phyloP scores from a whole-genome alignment of 2,113 vertebrate genomes.

The Brevimyrus niger region DNA sequence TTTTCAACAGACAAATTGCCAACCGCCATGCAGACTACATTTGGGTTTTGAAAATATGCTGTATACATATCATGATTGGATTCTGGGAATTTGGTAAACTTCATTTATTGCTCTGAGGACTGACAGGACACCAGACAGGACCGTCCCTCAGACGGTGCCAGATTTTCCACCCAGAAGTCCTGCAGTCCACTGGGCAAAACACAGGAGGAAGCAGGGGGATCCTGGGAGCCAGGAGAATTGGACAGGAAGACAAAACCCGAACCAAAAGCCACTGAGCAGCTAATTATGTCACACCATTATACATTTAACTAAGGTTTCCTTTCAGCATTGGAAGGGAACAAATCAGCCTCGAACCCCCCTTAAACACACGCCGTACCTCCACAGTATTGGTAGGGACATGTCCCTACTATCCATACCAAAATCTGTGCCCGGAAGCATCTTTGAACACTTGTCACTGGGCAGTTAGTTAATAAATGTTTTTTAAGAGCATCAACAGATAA shows the following conservation, averaged over 20 bases:
- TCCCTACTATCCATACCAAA: not conserved
- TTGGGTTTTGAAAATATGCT: not conserved
- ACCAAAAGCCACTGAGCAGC: not conserved
- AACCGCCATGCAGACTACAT: not conserved
- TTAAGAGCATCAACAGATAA: not conserved
- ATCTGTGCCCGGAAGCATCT: not conserved
- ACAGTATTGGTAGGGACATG: not conserved
- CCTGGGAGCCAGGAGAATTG: not conserved
- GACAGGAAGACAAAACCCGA: not conserved
- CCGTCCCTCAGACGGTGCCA: not conserved
- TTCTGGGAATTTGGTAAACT: not conserved
- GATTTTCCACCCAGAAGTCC: not conserved
- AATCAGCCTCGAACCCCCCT: not conserved
- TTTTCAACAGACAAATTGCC: not conserved
- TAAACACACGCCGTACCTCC: not conserved
- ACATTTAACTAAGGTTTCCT: not conserved
- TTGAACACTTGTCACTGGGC: not conserved
- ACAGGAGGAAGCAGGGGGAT: not conserved
- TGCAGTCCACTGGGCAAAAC: not conserved
- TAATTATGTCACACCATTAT: not conserved
- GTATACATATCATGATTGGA: not conserved
- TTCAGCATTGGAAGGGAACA: not conserved
- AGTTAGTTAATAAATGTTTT: not conserved
- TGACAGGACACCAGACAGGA: not conserved
- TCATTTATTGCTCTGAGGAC: not conserved